Base-by-base conservation (phyloP, 2,888 invertebrate species). In the Adela reaumurella region DNA sequence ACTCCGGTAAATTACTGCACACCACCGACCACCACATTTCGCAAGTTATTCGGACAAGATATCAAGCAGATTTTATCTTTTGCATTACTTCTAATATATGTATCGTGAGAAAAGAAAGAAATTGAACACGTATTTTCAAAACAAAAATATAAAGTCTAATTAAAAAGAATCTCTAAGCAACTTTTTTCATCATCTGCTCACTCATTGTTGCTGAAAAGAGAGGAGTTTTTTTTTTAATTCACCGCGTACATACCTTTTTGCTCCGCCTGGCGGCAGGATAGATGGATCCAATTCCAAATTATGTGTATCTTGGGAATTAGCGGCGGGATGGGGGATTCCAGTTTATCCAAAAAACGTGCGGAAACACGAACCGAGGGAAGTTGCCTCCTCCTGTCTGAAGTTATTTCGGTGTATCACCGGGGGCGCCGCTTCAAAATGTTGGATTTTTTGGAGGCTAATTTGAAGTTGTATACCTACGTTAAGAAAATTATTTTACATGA, bases 261-360 rank as follows among this genome's bases (percentile, higher is more conserved):
- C 73, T 73, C 67, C 71, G 72, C 66, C 71, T 68, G 67, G 67
- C 68, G 67, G 59, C 65, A 70, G 72, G 76, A 80, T 79, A 77
- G 76, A 80, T 79, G 78, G 74, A 79, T 80, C 80, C 80, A 81
- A 81, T 81, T 80, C 78, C 76, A 77, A 81, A 78, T 79, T 80
- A 81, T 79, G 76, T 77, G 72, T 77, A 74, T 77, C 80, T 77
- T 79, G 80, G 80, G 80, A 81, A 80, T 81, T 74, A 76, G 74
- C 77, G 67, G 65, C 65, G 70, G 70, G 66, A 67, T 68, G 74
- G 42, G 74, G 72, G 74, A 76, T 70, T 74, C 77, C 74, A 70
- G 69, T 77, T 76, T 78, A 73, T 69, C 71, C 71, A 73, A 77
- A 76, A 74, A 74, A 76, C 64, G 61, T 62, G 61, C 63, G 67